These are phyloP conservation scores for Cydia fagiglandana DNA, from an alignment of 1,140 invertebrate species.

Conservation along the genomic window DNA sequence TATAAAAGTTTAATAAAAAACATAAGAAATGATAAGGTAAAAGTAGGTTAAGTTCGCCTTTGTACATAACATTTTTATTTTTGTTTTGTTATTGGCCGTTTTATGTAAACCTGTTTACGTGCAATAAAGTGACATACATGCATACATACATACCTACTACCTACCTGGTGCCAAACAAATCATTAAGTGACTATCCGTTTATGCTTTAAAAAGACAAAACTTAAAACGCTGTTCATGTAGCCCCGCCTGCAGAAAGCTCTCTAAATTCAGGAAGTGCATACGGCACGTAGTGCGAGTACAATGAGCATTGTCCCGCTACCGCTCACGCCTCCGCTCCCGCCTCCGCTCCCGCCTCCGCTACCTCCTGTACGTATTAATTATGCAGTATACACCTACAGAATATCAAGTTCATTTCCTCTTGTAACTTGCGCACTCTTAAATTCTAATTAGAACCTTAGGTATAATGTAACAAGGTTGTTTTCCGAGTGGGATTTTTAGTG, in stretches of 20 bases:
- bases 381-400: not conserved
- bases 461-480: not conserved
- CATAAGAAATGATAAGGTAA: too few relatives aligned
- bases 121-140: too few relatives aligned
- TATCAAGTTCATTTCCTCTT: constrained; percentile 10
- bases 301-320: not conserved
- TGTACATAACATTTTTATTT: too few relatives aligned
- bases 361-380: constrained; percentile 19
- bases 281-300: not conserved
- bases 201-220: too few relatives aligned
- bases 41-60: too few relatives aligned
- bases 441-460: not conserved
- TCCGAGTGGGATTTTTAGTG: not conserved
- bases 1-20: too few relatives aligned
- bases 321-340: too few relatives aligned
- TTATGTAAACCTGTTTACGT: too few relatives aligned
- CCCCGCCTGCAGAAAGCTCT: not conserved
- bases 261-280: constrained; percentile 21
- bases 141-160: too few relatives aligned
- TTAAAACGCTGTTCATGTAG: not conserved
- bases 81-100: too few relatives aligned
- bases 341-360: not conserved
- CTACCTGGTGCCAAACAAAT: too few relatives aligned
- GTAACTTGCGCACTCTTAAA: not conserved
- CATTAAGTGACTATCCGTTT: too few relatives aligned